These are phyloP conservation scores for Xiphias gladius DNA, from an alignment of 2,113 vertebrate species.

Conservation along the genomic window DNA sequence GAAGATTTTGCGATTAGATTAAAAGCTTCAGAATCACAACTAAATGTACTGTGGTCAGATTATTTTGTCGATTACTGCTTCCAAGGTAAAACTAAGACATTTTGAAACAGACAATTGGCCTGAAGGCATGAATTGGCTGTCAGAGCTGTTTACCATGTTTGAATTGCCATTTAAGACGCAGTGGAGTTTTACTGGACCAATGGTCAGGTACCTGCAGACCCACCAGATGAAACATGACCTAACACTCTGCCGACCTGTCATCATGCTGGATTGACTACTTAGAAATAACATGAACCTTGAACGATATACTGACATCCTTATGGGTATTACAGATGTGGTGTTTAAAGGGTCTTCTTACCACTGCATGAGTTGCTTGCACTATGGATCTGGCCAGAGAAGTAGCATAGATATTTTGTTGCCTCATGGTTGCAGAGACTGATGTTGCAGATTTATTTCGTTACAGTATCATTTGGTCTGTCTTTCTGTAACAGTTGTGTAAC, in stretches of 20 bases:
- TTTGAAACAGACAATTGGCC: background rate
- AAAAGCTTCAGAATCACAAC: too few relatives aligned
- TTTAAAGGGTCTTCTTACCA: background rate
- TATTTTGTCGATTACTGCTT: too few relatives aligned
- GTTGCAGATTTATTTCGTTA: background rate
- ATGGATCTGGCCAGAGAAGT: background rate
- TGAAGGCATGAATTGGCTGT: background rate
- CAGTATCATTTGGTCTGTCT: background rate
- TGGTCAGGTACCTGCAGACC: background rate
- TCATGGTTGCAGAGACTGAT: background rate
- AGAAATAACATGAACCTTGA: background rate
- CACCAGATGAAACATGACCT: slow-evolving; percentile 30
- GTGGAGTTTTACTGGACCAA: background rate
- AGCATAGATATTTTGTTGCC: background rate
- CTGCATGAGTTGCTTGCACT: background rate
- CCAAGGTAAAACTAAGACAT: background rate
- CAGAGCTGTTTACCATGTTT: background rate
- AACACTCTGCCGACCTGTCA: background rate
- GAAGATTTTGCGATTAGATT: background rate
- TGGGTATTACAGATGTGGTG: background rate
- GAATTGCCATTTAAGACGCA: background rate
- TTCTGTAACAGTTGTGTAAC: background rate
- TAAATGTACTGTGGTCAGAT: too few relatives aligned
- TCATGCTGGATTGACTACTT: slow-evolving; percentile 8
- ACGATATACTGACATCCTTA: background rate